These are phyloP conservation scores for Maniola hyperantus DNA, from an alignment of 2,888 invertebrate genomes.

Conservation along the genomic window DNA sequence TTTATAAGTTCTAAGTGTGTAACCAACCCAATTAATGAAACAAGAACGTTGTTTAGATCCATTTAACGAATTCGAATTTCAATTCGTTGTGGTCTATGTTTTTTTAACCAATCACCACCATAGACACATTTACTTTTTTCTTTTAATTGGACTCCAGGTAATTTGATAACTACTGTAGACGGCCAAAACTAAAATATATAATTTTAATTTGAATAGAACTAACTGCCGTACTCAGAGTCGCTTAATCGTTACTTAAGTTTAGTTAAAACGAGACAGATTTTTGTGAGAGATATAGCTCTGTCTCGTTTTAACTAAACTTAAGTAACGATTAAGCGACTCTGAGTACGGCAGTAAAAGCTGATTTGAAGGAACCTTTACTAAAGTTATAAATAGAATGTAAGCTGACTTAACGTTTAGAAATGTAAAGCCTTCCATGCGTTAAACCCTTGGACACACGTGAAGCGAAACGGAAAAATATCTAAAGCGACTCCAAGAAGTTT, in stretches of 20 bases:
- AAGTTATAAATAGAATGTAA: constrained; percentile 18
- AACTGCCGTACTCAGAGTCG: no score
- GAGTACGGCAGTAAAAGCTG: no score
- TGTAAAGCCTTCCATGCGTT: constrained; percentile 19
- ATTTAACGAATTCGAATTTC: constrained; percentile 56
- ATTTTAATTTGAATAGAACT: no score
- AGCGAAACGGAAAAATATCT: no score
- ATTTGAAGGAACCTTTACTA: not conserved
- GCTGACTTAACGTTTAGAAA: constrained; percentile 20
- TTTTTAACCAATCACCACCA: constrained; percentile 42
- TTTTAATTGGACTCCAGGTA: constrained; percentile 26
- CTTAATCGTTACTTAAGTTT: no score
- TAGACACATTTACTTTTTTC: constrained; percentile 43
- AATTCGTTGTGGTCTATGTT: constrained; percentile 37
- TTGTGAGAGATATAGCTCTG: no score
- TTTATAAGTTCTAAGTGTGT: constrained; percentile 4
- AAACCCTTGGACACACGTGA: constrained; percentile 15
- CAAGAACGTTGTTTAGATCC: constrained; percentile 49
- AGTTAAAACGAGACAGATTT: no score
- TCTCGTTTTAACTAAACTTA: no score
- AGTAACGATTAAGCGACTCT: no score
- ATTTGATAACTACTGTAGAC: constrained; percentile 8
- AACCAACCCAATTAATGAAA: constrained; percentile 30
- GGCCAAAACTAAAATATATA: no score
- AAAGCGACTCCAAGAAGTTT: no score